These are phyloP conservation scores for Muraenolepis orangiensis DNA, from an alignment of 2,797 vertebrate genomes.

Conservation along the genomic window DNA sequence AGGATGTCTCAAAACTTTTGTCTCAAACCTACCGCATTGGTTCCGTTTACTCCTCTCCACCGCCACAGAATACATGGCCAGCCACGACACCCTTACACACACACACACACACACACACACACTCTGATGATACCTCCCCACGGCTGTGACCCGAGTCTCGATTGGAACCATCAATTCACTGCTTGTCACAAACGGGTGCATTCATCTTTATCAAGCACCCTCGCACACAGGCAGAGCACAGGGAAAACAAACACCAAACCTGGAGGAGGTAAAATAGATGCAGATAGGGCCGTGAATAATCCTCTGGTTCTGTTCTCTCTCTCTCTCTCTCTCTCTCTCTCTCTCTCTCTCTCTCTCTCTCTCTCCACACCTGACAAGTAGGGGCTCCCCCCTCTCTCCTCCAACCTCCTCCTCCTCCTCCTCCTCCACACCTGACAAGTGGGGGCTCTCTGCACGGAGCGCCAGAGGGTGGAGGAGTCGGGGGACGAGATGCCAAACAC, in stretches of 20 bases:
- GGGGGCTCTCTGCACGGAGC: background rate
- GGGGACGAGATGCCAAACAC: background rate
- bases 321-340: too few relatives aligned
- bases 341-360: too few relatives aligned
- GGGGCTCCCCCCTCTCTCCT: too few relatives aligned
- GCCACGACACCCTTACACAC: slow-evolving; percentile 10
- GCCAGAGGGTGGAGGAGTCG: background rate
- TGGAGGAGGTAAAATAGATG: slow-evolving; percentile 69
- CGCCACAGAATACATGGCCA: background rate
- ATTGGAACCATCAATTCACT: slow-evolving; percentile 77
- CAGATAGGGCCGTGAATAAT: slow-evolving; percentile 38
- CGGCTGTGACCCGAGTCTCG: too few relatives aligned
- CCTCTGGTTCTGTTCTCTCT: slow-evolving; percentile 34
- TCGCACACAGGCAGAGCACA: slow-evolving; percentile 36
- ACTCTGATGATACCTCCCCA: too few relatives aligned
- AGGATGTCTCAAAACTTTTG: too few relatives aligned
- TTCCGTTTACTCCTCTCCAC: background rate
- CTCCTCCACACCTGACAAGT: background rate
- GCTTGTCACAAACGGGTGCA: slow-evolving; percentile 69
- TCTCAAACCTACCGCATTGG: background rate
- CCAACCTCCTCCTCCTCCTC: background rate
- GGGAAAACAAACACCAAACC: slow-evolving; percentile 64
- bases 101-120: too few relatives aligned
- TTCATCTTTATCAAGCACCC: slow-evolving; percentile 71
- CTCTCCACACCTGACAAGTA: too few relatives aligned